These are phyloP conservation scores for Porites rus DNA, from an alignment of 92 coral and sea anemone species.

Conservation along the genomic window DNA sequence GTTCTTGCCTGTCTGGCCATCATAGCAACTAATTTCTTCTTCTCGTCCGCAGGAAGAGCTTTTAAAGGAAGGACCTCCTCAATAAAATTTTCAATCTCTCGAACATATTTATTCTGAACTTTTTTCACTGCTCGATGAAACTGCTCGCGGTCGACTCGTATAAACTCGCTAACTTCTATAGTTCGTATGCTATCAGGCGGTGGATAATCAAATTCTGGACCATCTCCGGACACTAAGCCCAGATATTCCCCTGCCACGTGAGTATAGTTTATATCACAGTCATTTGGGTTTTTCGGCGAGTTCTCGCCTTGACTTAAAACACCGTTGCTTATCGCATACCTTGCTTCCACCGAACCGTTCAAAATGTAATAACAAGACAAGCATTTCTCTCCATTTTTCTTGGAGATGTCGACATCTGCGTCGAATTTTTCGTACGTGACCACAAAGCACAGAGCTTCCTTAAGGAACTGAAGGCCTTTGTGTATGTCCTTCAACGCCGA, in stretches of 20 bases:
- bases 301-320: slow-evolving; percentile 8
- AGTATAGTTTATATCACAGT: slow-evolving; percentile 80
- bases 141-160: slow-evolving; percentile 82
- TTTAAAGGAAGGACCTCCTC: slow-evolving; percentile 61
- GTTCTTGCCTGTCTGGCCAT: slow-evolving; percentile 91
- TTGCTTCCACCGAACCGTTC: slow-evolving; percentile 91
- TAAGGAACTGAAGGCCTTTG: slow-evolving; percentile 85
- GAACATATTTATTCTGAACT: slow-evolving; percentile 83
- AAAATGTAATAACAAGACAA: slow-evolving; percentile 93
- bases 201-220: slow-evolving; percentile 86
- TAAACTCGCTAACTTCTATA: slow-evolving; percentile 81
- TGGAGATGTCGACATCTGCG: slow-evolving; percentile 64
- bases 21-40: slow-evolving; percentile 67
- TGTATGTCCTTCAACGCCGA: slow-evolving; percentile 89
- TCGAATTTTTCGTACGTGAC: slow-evolving; percentile 88
- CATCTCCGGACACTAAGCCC: slow-evolving; percentile 91
- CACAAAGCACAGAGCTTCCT: slow-evolving; percentile 84
- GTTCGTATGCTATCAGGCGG: slow-evolving; percentile 89
- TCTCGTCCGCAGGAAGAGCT: slow-evolving; percentile 77
- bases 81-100: slow-evolving; percentile 82
- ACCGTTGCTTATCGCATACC: slow-evolving; percentile 73
- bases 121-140: slow-evolving; percentile 83
- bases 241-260: slow-evolving; percentile 97
- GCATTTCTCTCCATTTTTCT: slow-evolving; percentile 65
- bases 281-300: slow-evolving; percentile 17